Conservation (phyloP, 2,797 vertebrate species). For the Semaprochilodus insignis region DNA sequence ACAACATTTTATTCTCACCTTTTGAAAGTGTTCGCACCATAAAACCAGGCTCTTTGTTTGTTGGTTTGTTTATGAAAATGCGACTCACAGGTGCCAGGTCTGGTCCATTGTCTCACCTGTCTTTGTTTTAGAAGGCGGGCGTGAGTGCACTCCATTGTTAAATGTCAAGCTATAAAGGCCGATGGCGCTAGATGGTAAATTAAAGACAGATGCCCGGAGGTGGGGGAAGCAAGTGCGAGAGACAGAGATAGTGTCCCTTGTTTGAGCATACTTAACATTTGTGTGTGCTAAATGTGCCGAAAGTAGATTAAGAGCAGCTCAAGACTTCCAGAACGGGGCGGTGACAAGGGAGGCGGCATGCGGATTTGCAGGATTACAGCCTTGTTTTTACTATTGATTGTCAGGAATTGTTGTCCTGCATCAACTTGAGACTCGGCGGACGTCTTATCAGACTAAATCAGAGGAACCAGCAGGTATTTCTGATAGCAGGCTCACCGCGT, state of each 20-base stretch:
- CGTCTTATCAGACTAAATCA: conserved; percentile 65
- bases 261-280: conserved; percentile 60
- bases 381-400: conserved; percentile 59
- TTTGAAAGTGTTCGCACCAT: not conserved
- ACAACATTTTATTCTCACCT: too few relatives aligned
- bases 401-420: conserved; percentile 59
- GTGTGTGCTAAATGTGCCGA: conserved; percentile 64
- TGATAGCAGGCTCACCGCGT: conserved; percentile 58
- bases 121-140: conserved; percentile 1
- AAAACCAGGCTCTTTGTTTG: not conserved
- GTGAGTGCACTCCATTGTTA: conserved; percentile 26
- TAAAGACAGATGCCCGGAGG: conserved; percentile 18
- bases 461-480: conserved; percentile 63
- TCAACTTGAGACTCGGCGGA: conserved; percentile 61
- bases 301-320: conserved; percentile 68
- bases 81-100: not conserved
- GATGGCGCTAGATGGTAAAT: conserved; percentile 9
- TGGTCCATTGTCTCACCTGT: conserved; percentile 16
- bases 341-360: conserved; percentile 56
- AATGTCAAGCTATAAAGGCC: conserved; percentile 47
- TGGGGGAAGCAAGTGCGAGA: not conserved
- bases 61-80: conserved; percentile 1
- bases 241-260: conserved; percentile 52
- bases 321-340: conserved; percentile 42
- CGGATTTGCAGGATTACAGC: conserved; percentile 63